A percentile compares a stretch with the other conserved stretches of the same genome.
These are phyloP conservation scores for Diachasma alloeum DNA, from an alignment of 1,140 invertebrate genomes.

Conservation along the genomic window DNA sequence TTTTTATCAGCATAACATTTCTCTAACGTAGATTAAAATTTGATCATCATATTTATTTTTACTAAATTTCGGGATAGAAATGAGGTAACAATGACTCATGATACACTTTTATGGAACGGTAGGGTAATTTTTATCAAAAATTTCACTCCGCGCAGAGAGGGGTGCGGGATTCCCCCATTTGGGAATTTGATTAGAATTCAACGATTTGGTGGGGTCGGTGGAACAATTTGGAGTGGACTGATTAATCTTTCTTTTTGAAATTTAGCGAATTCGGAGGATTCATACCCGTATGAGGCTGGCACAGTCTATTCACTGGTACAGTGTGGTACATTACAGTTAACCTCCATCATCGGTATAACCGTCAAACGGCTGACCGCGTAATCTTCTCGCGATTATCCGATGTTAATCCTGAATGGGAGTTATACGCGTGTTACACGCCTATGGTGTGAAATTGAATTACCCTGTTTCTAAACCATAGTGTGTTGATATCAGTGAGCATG, in stretches of 20 bases:
- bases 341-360: constrained; percentile 4
- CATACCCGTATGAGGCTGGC: not conserved
- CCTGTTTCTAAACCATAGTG: not conserved
- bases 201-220: not conserved
- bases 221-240: not conserved
- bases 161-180: no score
- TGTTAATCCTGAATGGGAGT: not conserved
- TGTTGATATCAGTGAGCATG: not conserved
- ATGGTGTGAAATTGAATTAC: constrained; percentile 10
- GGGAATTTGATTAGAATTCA: no score
- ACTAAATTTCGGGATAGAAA: no score
- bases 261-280: not conserved
- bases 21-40: no score
- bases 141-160: no score
- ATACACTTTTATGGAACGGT: no score
- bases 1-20: no score
- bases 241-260: not conserved
- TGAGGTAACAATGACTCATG: no score
- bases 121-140: no score
- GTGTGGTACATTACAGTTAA: not conserved
- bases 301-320: not conserved
- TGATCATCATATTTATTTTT: no score
- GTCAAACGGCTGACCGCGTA: constrained; percentile 10
- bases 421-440: not conserved
- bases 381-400: constrained; percentile 2